A percentile compares a stretch with the other conserved stretches of the same genome.
Conservation (phyloP, 2,888 invertebrate genomes). For the Spilosoma lubricipeda region DNA sequence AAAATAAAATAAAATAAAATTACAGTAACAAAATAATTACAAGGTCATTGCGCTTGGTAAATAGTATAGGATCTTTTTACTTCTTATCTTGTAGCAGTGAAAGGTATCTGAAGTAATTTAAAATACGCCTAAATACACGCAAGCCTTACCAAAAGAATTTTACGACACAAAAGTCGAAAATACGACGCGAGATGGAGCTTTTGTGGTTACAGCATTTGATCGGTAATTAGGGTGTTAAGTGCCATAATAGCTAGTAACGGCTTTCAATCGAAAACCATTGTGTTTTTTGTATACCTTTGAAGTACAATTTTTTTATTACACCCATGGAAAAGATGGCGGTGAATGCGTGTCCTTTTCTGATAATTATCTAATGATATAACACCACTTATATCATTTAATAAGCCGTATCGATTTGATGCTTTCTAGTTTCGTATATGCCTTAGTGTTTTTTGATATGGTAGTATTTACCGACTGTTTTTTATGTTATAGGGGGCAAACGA, state of each 20-base stretch:
- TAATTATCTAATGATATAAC: slow-evolving; percentile 58
- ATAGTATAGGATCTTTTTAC: slow-evolving; percentile 7
- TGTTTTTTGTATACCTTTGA: slow-evolving; percentile 66
- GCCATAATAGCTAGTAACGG: slow-evolving; percentile 80
- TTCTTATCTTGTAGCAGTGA: slow-evolving; percentile 32
- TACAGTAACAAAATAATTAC: background rate
- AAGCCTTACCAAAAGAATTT: slow-evolving; percentile 69
- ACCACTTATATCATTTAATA: slow-evolving; percentile 36
- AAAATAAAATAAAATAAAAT: too few relatives aligned
- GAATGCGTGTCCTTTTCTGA: slow-evolving; percentile 63
- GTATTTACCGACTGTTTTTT: background rate
- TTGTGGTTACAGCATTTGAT: slow-evolving; percentile 83
- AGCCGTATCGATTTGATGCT: slow-evolving; percentile 24
- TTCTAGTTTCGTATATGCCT: background rate
- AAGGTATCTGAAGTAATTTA: slow-evolving; percentile 70
- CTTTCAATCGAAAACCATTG: slow-evolving; percentile 75
- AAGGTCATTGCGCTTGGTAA: background rate
- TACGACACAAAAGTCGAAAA: slow-evolving; percentile 78
- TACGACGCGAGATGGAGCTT: slow-evolving; percentile 73
- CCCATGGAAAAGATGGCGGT: slow-evolving; percentile 62
- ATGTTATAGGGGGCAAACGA: too few relatives aligned
- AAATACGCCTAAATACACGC: slow-evolving; percentile 71
- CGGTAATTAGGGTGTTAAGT: slow-evolving; percentile 83
- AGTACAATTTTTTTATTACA: slow-evolving; percentile 63
- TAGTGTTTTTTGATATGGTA: background rate